Conservation (phyloP, 2,888 invertebrate species). For the Ptychoptera contaminata region DNA sequence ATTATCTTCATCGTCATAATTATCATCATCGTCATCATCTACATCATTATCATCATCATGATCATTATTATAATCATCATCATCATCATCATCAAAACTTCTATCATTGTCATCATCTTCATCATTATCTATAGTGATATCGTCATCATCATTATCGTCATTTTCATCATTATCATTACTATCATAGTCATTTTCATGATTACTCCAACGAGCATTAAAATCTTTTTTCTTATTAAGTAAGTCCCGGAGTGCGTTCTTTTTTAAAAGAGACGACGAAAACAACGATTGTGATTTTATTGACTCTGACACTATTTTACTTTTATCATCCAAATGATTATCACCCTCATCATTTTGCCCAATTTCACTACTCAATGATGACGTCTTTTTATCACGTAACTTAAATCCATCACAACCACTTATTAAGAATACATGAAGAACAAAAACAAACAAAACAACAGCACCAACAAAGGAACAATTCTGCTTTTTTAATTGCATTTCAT, state of each 20-base stretch:
- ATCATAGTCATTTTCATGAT: neutral
- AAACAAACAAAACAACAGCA: slow-evolving; percentile 1
- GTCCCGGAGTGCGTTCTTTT: too few relatives aligned
- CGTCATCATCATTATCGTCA: neutral
- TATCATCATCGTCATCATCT: neutral
- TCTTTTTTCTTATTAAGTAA: too few relatives aligned
- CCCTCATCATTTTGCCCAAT: too few relatives aligned
- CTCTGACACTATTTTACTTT: too few relatives aligned
- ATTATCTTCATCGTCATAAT: neutral
- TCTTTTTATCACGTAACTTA: slow-evolving; percentile 3
- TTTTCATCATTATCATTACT: neutral
- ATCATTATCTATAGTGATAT: neutral
- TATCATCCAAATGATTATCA: too few relatives aligned
- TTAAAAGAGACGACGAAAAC: too few relatives aligned
- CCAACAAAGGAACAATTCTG: too few relatives aligned
- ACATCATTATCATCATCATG: neutral
- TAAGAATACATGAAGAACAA: neutral
- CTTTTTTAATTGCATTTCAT: too few relatives aligned
- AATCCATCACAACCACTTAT: slow-evolving; percentile 3
- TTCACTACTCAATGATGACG: too few relatives aligned
- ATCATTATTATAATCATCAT: neutral
- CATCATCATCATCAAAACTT: neutral
- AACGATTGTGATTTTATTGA: too few relatives aligned
- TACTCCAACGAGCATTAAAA: neutral
- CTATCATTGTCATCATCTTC: neutral